These are phyloP conservation scores for Conomelus anceps DNA, from an alignment of 2,888 invertebrate species.

Conservation along the genomic window DNA sequence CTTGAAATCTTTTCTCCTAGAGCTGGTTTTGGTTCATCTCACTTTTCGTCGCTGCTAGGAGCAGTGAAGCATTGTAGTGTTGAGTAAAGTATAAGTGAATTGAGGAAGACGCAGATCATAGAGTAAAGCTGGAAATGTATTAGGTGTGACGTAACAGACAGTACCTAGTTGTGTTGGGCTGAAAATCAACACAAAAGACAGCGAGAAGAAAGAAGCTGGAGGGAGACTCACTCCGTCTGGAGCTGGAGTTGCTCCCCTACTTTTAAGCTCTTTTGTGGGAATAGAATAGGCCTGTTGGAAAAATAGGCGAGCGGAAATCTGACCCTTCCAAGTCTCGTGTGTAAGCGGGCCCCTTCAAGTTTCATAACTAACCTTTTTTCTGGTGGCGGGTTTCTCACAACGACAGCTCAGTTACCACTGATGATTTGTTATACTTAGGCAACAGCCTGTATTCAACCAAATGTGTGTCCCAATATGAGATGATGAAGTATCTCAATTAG, in stretches of 20 bases:
- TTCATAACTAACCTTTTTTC: background rate
- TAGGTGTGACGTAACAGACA: background rate
- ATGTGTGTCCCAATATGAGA: background rate
- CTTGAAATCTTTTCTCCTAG: too few species aligned
- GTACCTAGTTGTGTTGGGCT: background rate
- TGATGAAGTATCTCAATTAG: background rate
- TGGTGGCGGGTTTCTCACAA: background rate
- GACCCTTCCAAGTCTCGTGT: background rate
- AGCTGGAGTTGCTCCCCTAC: background rate
- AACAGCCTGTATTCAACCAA: background rate
- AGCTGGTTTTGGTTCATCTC: too few species aligned
- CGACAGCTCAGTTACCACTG: background rate
- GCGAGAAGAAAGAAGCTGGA: background rate
- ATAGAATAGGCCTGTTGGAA: background rate
- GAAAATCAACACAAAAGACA: background rate
- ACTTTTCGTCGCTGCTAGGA: too few species aligned
- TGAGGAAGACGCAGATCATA: background rate
- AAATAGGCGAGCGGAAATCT: background rate
- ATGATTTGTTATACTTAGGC: background rate
- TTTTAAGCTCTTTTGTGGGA: background rate
- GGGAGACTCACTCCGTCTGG: background rate
- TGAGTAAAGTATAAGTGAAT: background rate
- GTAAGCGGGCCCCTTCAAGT: background rate
- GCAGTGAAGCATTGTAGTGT: background rate
- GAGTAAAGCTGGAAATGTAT: background rate